These are phyloP conservation scores for Neolamprologus caudopunctatus DNA, from an alignment of 2,113 vertebrate species.

Conservation along the genomic window DNA sequence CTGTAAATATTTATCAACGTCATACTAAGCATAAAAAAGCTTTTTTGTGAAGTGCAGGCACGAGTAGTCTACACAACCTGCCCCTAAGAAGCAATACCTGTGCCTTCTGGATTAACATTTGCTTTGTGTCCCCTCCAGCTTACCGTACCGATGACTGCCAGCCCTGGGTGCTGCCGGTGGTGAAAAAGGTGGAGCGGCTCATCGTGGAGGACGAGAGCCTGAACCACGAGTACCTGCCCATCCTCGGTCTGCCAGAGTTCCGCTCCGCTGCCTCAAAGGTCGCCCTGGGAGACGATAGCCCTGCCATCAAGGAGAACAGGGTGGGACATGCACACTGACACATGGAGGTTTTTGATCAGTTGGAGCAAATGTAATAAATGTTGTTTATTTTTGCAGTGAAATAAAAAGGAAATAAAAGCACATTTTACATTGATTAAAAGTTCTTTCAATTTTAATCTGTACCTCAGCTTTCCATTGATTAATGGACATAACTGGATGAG, in stretches of 20 bases:
- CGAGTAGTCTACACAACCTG: background rate
- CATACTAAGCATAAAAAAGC: background rate
- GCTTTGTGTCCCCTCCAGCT: slow-evolving; percentile 59
- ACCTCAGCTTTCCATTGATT: background rate
- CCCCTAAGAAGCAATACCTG: background rate
- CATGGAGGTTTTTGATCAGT: background rate
- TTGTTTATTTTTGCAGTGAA: background rate
- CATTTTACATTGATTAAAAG: background rate
- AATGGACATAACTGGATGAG: background rate
- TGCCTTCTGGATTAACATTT: background rate
- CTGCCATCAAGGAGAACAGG: slow-evolving; percentile 81
- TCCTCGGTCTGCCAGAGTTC: slow-evolving; percentile 88
- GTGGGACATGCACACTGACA: slow-evolving; percentile 50
- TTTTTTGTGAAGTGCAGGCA: background rate
- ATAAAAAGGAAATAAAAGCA: background rate
- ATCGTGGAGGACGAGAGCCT: slow-evolving; percentile 78
- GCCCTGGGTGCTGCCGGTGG: slow-evolving; percentile 97
- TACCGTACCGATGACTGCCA: slow-evolving; percentile 90
- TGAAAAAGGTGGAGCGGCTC: slow-evolving; percentile 89
- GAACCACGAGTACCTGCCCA: slow-evolving; percentile 95
- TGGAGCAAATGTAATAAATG: background rate
- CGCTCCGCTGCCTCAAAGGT: slow-evolving; percentile 81
- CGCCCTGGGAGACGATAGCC: slow-evolving; percentile 83
- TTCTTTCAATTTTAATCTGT: background rate
- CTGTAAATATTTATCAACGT: background rate